A percentile compares a stretch with the other conserved stretches of the same genome.
Evolutionary conservation across 2,888 invertebrate species (phyloP).

Genomic region (Polylopha cassiicola): DNA sequence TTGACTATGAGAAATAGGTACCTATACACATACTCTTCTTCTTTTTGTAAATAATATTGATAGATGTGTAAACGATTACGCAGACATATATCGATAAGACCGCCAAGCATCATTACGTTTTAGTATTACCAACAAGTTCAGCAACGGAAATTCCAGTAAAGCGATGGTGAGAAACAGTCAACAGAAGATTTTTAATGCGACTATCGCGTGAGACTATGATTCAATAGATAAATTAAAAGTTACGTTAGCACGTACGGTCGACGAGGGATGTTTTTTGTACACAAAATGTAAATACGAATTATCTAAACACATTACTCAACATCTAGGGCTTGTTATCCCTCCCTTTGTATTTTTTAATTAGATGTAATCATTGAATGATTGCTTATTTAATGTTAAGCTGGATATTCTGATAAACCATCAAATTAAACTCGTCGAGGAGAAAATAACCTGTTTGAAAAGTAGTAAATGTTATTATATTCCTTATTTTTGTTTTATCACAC

Average conservation of each 20-base stretch:
- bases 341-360: constrained; percentile 1
- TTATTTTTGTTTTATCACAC: too few species aligned
- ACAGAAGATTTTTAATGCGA: constrained; percentile 18
- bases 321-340: constrained; percentile 1
- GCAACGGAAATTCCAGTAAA: constrained; percentile 18
- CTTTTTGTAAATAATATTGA: too few species aligned
- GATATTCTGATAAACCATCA: background rate
- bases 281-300: constrained; percentile 16
- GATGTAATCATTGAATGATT: constrained; percentile 8
- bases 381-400: background rate
- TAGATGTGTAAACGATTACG: too few species aligned
- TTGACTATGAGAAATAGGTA: too few species aligned
- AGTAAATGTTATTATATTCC: too few species aligned
- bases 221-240: constrained; percentile 20
- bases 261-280: constrained; percentile 18
- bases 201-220: constrained; percentile 21
- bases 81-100: too few species aligned
- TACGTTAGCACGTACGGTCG: constrained; percentile 17
- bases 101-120: too few species aligned
- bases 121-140: background rate
- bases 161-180: constrained; percentile 13
- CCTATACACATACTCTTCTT: too few species aligned
- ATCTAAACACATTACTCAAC: constrained; percentile 12
- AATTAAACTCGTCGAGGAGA: too few species aligned
- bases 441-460: too few species aligned